These are phyloP conservation scores for Otocyon megalotis DNA, from an alignment of 2,113 vertebrate species.

Conservation along the genomic window DNA sequence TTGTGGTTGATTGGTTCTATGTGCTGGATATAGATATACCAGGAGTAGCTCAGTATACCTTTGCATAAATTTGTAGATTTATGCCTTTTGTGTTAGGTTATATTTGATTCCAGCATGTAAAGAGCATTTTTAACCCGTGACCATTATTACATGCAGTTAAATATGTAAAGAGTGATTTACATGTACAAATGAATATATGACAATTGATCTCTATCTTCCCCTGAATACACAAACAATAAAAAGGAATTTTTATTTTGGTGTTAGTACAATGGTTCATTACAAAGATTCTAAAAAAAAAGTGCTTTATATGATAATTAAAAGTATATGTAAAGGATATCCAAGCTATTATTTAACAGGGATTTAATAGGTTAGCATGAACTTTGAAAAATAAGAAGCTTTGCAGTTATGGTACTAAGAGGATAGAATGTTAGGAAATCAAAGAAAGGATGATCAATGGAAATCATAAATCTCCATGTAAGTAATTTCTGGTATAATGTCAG, in stretches of 20 bases:
- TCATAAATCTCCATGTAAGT: neutral
- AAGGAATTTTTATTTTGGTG: neutral
- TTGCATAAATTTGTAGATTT: neutral
- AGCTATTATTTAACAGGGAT: neutral
- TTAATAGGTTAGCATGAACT: neutral
- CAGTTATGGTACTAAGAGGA: neutral
- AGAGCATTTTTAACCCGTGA: neutral
- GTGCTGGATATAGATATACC: neutral
- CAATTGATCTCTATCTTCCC: neutral
- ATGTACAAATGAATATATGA: neutral
- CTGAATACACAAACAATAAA: neutral
- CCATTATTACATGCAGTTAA: neutral
- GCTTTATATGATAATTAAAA: neutral
- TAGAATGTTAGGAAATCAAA: slow-evolving; percentile 6
- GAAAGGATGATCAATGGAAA: neutral
- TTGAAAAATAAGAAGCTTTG: neutral
- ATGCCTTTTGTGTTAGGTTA: neutral
- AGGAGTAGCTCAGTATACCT: neutral
- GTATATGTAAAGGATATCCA: neutral
- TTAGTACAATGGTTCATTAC: neutral
- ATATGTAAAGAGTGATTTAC: neutral
- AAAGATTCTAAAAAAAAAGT: neutral
- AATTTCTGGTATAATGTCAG: neutral
- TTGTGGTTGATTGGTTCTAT: neutral
- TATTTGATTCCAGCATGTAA: slow-evolving; percentile 21